phyloP scores from a whole-genome alignment of 1,140 invertebrate genomes.

The Sinella curviseta region DNA sequence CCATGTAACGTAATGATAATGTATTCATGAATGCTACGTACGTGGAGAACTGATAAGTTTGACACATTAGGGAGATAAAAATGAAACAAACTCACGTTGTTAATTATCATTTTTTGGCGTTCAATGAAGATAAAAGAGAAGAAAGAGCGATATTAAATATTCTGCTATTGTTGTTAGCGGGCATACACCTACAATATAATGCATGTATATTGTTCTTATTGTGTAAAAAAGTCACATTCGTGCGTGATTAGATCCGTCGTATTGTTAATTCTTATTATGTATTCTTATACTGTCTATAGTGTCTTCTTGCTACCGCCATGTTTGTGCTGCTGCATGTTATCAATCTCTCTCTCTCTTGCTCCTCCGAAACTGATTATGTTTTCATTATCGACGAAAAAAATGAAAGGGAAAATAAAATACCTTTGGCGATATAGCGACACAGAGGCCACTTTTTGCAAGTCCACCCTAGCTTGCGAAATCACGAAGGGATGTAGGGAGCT shows the following conservation, averaged over 20 bases:
- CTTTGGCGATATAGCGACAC: neutral
- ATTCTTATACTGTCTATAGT: no score
- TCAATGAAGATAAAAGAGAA: neutral
- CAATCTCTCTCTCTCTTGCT: no score
- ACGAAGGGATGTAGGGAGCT: neutral
- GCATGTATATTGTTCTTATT: no score
- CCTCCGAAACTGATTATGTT: no score
- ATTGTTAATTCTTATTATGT: no score
- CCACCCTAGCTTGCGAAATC: neutral
- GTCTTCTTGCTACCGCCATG: no score
- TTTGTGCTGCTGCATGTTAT: no score
- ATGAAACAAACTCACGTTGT: conserved; percentile 17
- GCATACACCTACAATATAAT: no score
- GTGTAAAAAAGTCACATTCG: no score
- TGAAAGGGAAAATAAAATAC: neutral
- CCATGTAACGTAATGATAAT: no score
- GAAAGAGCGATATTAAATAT: neutral
- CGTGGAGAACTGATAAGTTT: neutral
- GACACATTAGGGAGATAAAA: conserved; percentile 6
- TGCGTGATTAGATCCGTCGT: no score
- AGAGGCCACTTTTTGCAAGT: neutral
- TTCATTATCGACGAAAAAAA: neutral
- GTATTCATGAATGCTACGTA: no score
- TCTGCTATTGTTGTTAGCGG: neutral
- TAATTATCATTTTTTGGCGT: neutral